A percentile compares a stretch with the other conserved stretches of the same genome.
phyloP scores from a whole-genome alignment of 2,797 vertebrate species.

The Eurystomus glaucurus region DNA sequence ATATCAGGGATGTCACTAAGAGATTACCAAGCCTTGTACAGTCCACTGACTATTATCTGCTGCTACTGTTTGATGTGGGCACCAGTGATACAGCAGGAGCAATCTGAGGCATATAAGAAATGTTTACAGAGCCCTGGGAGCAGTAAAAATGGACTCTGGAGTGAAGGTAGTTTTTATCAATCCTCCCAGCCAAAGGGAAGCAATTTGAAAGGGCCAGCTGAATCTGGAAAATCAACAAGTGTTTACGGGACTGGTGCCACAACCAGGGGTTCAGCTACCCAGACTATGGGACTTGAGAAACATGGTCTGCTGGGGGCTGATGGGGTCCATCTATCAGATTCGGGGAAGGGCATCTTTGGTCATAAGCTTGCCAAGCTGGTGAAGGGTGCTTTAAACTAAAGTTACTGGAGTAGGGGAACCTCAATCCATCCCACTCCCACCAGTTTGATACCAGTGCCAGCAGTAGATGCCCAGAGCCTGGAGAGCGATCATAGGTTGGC shows the following conservation, averaged over 20 bases:
- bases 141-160: background rate
- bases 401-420: too few relatives aligned
- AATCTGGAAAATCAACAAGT: too few relatives aligned
- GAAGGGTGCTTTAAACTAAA: background rate
- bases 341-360: background rate
- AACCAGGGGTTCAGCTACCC: background rate
- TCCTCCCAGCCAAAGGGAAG: background rate
- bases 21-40: background rate
- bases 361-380: background rate
- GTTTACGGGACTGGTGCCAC: background rate
- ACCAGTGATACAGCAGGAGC: background rate
- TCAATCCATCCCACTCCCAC: too few relatives aligned
- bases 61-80: background rate
- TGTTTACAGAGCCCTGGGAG: background rate
- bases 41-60: background rate
- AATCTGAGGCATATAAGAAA: background rate
- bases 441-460: too few relatives aligned
- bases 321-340: background rate
- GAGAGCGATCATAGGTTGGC: too few relatives aligned
- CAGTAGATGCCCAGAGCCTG: too few relatives aligned
- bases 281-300: background rate
- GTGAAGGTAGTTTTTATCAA: background rate
- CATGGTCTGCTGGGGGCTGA: background rate
- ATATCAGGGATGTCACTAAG: background rate
- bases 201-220: background rate